Percentiles rank a stretch among this genome's conserved stretches.
Conservation (phyloP, 1,140 invertebrate genomes). For the Heliconius nattereri region DNA sequence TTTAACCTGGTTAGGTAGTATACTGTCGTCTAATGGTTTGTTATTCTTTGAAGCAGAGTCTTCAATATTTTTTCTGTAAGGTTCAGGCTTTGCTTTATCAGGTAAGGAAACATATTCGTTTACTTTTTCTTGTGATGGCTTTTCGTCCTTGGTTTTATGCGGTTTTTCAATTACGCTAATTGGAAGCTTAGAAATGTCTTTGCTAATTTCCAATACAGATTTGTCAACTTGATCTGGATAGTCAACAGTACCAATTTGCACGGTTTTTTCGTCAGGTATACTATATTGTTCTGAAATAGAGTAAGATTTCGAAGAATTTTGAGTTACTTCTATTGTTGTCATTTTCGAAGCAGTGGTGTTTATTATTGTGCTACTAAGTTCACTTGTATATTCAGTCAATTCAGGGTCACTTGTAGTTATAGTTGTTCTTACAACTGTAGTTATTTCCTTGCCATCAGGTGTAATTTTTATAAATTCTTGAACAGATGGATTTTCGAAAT, state of each 20-base stretch:
- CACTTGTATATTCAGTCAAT: constrained; percentile 46
- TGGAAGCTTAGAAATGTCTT: background rate
- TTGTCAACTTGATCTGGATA: constrained; percentile 50
- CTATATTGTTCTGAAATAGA: constrained; percentile 47
- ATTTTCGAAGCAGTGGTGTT: constrained; percentile 54
- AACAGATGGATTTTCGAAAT: constrained; percentile 16
- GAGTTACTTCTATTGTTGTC: constrained; percentile 58
- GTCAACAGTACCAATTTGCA: constrained; percentile 14
- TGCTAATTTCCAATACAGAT: background rate
- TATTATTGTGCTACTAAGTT: constrained; percentile 55
- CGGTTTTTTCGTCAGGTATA: constrained; percentile 4
- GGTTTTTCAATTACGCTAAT: background rate
- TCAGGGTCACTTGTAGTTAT: constrained; percentile 54
- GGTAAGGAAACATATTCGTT: background rate
- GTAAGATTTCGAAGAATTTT: constrained; percentile 58
- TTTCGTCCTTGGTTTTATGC: background rate
- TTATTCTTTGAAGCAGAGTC: background rate
- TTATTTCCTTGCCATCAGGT: constrained; percentile 47
- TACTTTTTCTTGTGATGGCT: background rate
- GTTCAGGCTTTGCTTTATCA: background rate
- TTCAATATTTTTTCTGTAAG: background rate
- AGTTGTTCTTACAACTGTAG: constrained; percentile 50
- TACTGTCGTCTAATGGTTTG: background rate
- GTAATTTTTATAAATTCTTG: constrained; percentile 50
- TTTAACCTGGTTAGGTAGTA: background rate